Percentiles rank a stretch among this genome's conserved stretches.
phyloP scores from a whole-genome alignment of 2,113 vertebrate genomes.

The Arvicanthis niloticus region DNA sequence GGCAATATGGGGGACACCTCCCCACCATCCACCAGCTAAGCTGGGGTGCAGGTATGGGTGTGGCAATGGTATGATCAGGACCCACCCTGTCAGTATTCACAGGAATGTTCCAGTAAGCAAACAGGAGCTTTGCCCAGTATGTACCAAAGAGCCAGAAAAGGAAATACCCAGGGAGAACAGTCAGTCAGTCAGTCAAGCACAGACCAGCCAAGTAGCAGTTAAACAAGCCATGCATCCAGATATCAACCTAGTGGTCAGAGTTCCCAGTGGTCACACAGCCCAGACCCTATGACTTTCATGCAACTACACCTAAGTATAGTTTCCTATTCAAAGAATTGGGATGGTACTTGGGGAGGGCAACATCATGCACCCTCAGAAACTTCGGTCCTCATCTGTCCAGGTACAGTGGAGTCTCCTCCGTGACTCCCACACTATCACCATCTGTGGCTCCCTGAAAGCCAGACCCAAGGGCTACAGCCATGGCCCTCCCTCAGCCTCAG shows the following conservation, averaged over 20 bases:
- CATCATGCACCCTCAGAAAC: neutral
- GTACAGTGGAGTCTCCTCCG: neutral
- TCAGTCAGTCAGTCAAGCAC: neutral
- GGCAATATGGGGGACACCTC: too few relatives aligned
- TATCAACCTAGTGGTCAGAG: neutral
- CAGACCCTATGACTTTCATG: neutral
- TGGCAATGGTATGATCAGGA: neutral
- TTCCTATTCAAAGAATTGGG: neutral
- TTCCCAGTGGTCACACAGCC: neutral
- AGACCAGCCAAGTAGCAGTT: neutral
- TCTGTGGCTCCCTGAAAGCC: neutral
- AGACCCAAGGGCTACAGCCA: neutral
- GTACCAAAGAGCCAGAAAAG: neutral
- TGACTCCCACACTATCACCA: neutral
- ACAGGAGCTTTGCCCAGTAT: neutral
- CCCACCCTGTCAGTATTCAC: neutral
- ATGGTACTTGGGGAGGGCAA: neutral
- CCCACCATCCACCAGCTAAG: neutral
- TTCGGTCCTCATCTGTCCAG: neutral
- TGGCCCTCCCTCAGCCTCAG: neutral
- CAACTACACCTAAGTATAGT: neutral
- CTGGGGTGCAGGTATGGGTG: neutral
- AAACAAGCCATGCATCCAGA: neutral
- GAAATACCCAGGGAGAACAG: neutral
- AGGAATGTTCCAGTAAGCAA: neutral